Percentiles rank a stretch among this genome's conserved stretches.
These are phyloP conservation scores for Dolichoris vasculosae DNA, from an alignment of 1,140 invertebrate species.

Conservation along the genomic window DNA sequence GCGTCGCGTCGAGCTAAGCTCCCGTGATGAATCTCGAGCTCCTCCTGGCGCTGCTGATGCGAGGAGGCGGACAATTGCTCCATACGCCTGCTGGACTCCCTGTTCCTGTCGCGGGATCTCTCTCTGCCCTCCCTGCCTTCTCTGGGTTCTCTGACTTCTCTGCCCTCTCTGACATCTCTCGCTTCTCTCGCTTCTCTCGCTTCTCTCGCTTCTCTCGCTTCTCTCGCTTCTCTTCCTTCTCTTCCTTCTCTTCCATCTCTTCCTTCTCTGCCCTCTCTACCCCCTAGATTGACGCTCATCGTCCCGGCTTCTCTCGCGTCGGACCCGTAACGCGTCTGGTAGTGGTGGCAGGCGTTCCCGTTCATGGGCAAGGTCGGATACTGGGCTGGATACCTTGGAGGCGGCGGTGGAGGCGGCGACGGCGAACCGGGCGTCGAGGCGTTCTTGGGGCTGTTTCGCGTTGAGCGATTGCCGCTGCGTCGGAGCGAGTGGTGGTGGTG, in stretches of 20 bases:
- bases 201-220: too few species aligned
- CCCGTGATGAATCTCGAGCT: constrained; percentile 44
- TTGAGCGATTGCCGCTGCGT: constrained; percentile 32
- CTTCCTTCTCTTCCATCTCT: too few species aligned
- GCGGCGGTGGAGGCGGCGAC: constrained; percentile 58
- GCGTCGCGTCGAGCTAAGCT: constrained; percentile 33
- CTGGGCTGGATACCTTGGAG: constrained; percentile 61
- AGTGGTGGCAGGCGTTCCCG: constrained; percentile 61
- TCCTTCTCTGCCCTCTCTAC: too few species aligned
- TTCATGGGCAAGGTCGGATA: constrained; percentile 67
- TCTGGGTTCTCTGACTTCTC: too few species aligned
- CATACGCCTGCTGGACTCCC: constrained; percentile 32
- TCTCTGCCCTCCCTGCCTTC: not conserved
- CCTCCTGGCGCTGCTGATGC: constrained; percentile 49
- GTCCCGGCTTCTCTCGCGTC: not conserved
- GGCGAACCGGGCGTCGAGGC: constrained; percentile 41
- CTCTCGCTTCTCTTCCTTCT: too few species aligned
- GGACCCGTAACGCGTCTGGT: constrained; percentile 39
- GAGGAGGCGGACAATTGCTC: constrained; percentile 49
- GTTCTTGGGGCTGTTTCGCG: constrained; percentile 50
- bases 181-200: too few species aligned
- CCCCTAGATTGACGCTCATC: not conserved
- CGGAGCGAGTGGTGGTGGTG: constrained; percentile 58
- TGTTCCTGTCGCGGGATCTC: constrained; percentile 23
- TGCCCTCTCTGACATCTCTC: too few species aligned